phyloP scores from a whole-genome alignment of 2,113 vertebrate genomes.

The Zosterops japonicus region DNA sequence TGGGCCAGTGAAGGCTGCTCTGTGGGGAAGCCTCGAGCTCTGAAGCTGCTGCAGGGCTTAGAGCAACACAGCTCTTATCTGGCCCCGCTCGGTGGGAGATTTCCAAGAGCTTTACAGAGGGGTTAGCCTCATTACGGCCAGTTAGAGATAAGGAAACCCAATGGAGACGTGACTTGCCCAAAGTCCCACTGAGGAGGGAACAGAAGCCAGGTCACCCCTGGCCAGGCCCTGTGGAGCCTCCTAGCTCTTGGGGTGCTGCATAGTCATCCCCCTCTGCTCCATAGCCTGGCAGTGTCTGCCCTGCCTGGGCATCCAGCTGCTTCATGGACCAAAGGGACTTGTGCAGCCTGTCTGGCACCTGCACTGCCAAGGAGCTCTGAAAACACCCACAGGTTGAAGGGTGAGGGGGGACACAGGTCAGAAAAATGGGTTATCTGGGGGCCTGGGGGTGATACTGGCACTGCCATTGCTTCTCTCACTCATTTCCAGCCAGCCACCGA shows the following conservation, averaged over 20 bases:
- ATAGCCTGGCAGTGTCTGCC: not conserved
- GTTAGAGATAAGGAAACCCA: not conserved
- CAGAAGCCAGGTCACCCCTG: not conserved
- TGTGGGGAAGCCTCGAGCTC: not conserved
- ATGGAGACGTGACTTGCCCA: not conserved
- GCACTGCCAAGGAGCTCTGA: rapidly evolving
- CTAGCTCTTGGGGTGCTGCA: rapidly evolving
- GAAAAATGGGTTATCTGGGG: rapidly evolving
- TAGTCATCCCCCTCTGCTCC: rapidly evolving
- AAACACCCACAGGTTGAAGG: not conserved
- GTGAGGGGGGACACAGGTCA: not conserved
- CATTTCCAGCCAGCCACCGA: not conserved
- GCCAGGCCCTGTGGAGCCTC: rapidly evolving
- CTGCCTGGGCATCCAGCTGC: not conserved
- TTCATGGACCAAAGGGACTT: not conserved
- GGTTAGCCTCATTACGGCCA: not conserved
- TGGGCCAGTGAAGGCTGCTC: not conserved
- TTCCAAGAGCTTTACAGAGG: constrained; percentile 1
- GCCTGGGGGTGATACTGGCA: not conserved
- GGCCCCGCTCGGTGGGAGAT: not conserved
- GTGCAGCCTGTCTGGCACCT: not conserved
- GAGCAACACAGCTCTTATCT: not conserved
- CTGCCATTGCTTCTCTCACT: not conserved
- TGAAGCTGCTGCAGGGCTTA: not conserved
- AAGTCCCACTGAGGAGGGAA: not conserved